These are phyloP conservation scores for Papilio gigon DNA, from an alignment of 2,888 invertebrate species.

Conservation along the genomic window DNA sequence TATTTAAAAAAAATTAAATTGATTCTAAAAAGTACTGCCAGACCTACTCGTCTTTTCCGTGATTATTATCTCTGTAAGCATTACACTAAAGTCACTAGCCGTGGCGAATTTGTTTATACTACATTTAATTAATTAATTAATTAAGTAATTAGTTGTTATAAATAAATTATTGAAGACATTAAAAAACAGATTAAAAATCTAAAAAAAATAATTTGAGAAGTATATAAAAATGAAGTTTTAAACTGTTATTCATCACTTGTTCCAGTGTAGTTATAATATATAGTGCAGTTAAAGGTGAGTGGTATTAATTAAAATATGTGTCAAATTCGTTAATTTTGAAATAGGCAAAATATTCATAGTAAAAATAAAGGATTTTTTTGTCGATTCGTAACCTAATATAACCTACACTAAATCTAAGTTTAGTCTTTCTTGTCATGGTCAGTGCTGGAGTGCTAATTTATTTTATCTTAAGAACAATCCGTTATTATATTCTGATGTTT, in stretches of 20 bases:
- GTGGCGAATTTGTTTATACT: not conserved
- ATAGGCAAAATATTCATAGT: too few species aligned
- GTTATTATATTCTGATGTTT: too few species aligned
- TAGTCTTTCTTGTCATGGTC: too few species aligned
- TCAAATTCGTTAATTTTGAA: too few species aligned
- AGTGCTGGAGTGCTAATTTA: too few species aligned
- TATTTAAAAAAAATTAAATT: too few species aligned
- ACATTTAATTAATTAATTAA: not conserved
- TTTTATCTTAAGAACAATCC: too few species aligned
- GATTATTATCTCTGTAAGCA: not conserved
- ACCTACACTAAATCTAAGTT: too few species aligned
- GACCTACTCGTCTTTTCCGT: not conserved
- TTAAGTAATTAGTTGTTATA: not conserved
- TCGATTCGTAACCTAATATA: too few species aligned
- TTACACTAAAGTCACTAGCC: not conserved
- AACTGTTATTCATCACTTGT: not conserved
- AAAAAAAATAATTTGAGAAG: not conserved
- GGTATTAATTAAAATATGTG: not conserved
- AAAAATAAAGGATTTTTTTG: too few species aligned
- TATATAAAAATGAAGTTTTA: not conserved
- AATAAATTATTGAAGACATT: not conserved
- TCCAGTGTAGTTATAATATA: not conserved
- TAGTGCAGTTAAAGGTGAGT: not conserved
- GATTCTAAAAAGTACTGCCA: not conserved
- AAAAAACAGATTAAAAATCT: not conserved